phyloP scores from a whole-genome alignment of 2,888 invertebrate species.

The Nysson spinosus region DNA sequence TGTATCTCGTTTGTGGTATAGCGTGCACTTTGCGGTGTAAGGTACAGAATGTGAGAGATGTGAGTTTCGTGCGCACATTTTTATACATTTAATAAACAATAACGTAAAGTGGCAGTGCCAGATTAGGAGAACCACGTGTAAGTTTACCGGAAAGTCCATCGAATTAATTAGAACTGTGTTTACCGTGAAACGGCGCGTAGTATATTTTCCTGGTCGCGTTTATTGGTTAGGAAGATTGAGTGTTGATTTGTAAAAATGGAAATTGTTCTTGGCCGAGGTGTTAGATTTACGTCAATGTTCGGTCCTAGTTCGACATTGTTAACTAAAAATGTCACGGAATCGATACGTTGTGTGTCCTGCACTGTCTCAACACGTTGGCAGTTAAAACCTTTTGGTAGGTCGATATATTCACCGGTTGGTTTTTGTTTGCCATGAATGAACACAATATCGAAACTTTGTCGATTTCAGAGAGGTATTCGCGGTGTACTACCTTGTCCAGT shows the following conservation, averaged over 20 bases:
- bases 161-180: background rate
- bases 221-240: slow-evolving; percentile 51
- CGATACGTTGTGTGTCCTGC: slow-evolving; percentile 46
- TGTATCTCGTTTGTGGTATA: background rate
- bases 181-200: background rate
- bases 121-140: slow-evolving; percentile 1
- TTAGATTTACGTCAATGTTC: slow-evolving; percentile 43
- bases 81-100: slow-evolving; percentile 4
- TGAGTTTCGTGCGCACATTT: slow-evolving; percentile 23
- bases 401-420: background rate
- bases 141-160: background rate
- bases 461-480: slow-evolving; percentile 43
- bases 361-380: slow-evolving; percentile 44
- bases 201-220: background rate
- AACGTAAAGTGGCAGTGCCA: background rate
- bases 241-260: slow-evolving; percentile 59
- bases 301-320: slow-evolving; percentile 30
- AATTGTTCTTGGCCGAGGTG: slow-evolving; percentile 52
- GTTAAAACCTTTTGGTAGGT: slow-evolving; percentile 46
- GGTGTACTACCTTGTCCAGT: slow-evolving; percentile 32
- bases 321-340: slow-evolving; percentile 35
- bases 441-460: background rate
- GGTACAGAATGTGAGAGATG: slow-evolving; percentile 5
- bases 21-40: background rate
- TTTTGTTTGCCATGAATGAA: background rate